A percentile compares a stretch with the other conserved stretches of the same genome.
Evolutionary conservation across 2,888 invertebrate genomes (phyloP).

Genomic region (Bibio marci): DNA sequence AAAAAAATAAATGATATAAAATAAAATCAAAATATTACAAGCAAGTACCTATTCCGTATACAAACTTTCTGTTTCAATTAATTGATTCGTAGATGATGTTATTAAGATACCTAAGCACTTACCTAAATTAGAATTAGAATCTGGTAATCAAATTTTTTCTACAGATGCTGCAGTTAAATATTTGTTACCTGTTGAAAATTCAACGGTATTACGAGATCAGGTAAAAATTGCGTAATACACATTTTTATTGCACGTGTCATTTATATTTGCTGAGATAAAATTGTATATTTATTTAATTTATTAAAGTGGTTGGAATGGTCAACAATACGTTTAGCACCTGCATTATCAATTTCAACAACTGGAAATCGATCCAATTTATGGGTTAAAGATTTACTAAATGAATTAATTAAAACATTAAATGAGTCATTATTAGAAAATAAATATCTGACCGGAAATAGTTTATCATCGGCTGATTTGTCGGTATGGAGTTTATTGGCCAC

Average conservation of each 20-base stretch:
- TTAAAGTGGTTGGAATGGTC: constrained; percentile 51
- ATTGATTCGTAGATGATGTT: constrained; percentile 26
- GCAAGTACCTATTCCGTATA: too few species aligned
- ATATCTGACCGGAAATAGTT: constrained; percentile 41
- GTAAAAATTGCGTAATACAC: too few species aligned
- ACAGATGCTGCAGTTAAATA: constrained; percentile 52
- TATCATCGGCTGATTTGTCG: constrained; percentile 51
- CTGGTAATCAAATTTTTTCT: constrained; percentile 47
- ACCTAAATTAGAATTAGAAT: constrained; percentile 46
- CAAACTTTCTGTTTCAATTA: too few species aligned
- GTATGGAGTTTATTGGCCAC: constrained; percentile 60
- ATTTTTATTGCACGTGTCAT: too few species aligned
- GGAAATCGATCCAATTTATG: constrained; percentile 35
- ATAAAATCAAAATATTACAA: background rate
- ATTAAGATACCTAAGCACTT: constrained; percentile 39
- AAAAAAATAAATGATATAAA: background rate
- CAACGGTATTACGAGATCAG: constrained; percentile 27
- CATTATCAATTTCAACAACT: constrained; percentile 32
- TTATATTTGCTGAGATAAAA: too few species aligned
- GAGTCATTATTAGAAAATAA: constrained; percentile 31
- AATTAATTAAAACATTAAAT: constrained; percentile 39
- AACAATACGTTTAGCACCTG: constrained; percentile 38
- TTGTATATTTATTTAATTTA: too few species aligned
- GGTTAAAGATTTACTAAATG: constrained; percentile 36
- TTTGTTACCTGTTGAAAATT: constrained; percentile 34